Evolutionary conservation across 2,888 invertebrate species (phyloP).

Genomic region (Danaus chrysippus): DNA sequence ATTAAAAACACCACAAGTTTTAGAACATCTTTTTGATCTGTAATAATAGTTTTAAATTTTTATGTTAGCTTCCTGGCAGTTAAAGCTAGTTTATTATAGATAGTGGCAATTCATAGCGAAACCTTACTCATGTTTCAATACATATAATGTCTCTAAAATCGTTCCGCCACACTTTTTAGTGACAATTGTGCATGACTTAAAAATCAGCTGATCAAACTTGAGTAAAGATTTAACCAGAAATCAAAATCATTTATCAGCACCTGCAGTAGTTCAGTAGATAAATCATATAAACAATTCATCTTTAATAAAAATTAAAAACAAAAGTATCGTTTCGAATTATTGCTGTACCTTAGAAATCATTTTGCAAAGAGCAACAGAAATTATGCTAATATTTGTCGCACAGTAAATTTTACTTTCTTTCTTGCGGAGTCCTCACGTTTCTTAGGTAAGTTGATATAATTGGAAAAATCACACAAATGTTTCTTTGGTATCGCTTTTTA

Average conservation of each 20-base stretch:
- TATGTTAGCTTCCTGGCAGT: background rate
- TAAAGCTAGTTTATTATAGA: constrained; percentile 38
- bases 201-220: constrained; percentile 22
- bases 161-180: constrained; percentile 70
- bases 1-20: too few species aligned
- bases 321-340: constrained; percentile 33
- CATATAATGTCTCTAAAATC: constrained; percentile 53
- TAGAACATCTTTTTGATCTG: too few species aligned
- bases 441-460: constrained; percentile 76
- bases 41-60: background rate
- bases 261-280: constrained; percentile 26
- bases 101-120: constrained; percentile 79
- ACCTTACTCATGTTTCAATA: constrained; percentile 73
- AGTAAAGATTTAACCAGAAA: constrained; percentile 8
- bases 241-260: constrained; percentile 26
- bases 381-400: constrained; percentile 66
- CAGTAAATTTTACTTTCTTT: constrained; percentile 78
- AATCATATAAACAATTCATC: constrained; percentile 30
- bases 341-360: constrained; percentile 31
- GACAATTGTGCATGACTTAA: constrained; percentile 62
- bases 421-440: constrained; percentile 79
- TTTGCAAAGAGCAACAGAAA: constrained; percentile 52
- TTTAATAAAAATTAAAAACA: constrained; percentile 33
- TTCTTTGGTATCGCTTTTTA: constrained; percentile 63
- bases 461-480: constrained; percentile 50